Evolutionary conservation across 2,113 vertebrate genomes (phyloP).

Genomic region (Gallinago jamesoni): DNA sequence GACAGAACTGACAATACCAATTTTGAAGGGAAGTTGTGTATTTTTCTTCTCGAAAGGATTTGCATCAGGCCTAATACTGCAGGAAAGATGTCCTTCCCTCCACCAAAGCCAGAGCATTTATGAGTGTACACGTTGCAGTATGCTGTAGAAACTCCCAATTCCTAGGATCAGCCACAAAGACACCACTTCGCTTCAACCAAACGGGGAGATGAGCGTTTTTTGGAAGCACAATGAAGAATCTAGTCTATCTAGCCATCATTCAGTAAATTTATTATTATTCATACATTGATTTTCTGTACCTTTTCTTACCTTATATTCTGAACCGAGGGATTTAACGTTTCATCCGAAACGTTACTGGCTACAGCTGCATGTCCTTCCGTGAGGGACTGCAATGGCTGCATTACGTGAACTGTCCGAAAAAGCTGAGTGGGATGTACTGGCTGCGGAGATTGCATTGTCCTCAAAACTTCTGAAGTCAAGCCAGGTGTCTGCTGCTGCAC

Average conservation of each 20-base stretch:
- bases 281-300: not conserved
- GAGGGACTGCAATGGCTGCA: conserved; percentile 82
- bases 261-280: not conserved
- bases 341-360: conserved; percentile 67
- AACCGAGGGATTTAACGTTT: conserved; percentile 62
- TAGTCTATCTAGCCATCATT: not conserved
- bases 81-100: not conserved
- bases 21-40: not conserved
- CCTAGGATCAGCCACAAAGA: not conserved
- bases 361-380: conserved; percentile 79
- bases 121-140: accelerated
- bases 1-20: not conserved
- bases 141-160: not conserved
- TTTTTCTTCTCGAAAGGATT: not conserved
- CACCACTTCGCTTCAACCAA: not conserved
- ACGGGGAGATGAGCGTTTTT: not conserved
- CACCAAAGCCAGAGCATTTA: not conserved
- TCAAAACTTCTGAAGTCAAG: conserved; percentile 86
- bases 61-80: not conserved
- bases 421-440: conserved; percentile 85
- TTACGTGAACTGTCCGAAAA: conserved; percentile 90
- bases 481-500: conserved; percentile 84
- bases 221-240: not conserved
- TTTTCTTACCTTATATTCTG: conserved; percentile 75
- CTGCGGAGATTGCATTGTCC: conserved; percentile 86